Evolutionary conservation across 2,113 vertebrate species (phyloP).

Genomic region (Campylorhamphus procurvoides): DNA sequence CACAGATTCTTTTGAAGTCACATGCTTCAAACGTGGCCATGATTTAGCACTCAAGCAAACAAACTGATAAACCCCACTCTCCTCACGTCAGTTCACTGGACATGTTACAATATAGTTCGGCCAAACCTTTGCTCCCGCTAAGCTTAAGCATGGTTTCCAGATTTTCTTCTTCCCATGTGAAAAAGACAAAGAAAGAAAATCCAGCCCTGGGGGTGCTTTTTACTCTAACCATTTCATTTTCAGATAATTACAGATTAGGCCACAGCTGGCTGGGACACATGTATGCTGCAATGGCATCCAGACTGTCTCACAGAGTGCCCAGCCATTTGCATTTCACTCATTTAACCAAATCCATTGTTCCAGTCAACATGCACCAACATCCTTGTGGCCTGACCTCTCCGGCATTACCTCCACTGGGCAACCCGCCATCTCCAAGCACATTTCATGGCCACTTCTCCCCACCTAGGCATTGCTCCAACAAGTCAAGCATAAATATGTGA

Average conservation of each 20-base stretch:
- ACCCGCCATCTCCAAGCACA: not conserved
- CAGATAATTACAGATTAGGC: not conserved
- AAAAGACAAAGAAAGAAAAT: not conserved
- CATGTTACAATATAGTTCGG: not conserved
- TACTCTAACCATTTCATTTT: not conserved
- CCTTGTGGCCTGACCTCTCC: not conserved
- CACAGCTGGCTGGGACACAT: not conserved
- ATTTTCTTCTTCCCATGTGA: not conserved
- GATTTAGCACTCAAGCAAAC: not conserved
- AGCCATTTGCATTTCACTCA: not conserved
- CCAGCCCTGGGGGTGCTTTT: not conserved
- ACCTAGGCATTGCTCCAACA: not conserved
- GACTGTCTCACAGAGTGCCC: not conserved
- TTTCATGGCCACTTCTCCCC: not conserved
- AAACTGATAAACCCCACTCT: not conserved
- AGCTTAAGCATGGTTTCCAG: not conserved
- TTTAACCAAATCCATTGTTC: not conserved
- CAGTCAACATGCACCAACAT: not conserved
- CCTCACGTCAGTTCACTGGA: not conserved
- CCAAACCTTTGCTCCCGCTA: not conserved
- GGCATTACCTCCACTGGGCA: not conserved
- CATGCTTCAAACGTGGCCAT: not conserved
- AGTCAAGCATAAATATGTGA: not conserved
- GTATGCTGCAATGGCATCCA: not conserved
- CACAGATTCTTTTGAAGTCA: not conserved